Base-by-base conservation (phyloP, 2,113 vertebrate species). In the Isichthys henryi region DNA sequence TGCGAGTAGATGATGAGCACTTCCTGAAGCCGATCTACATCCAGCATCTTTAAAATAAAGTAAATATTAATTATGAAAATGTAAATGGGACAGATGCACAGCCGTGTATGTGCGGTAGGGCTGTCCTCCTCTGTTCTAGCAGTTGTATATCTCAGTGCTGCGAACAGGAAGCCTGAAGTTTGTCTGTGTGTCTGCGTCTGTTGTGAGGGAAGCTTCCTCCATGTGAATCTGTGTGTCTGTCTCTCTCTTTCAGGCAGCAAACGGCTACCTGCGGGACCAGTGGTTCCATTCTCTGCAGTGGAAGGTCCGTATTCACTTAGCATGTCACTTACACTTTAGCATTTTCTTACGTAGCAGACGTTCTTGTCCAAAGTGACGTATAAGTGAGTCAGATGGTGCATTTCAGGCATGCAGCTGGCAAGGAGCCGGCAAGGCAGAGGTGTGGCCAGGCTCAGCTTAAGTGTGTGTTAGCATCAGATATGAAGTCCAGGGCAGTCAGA, bases 281-380 rank as follows among this genome's bases (percentile, higher is more conserved):
- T 99, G 98, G 98, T 99, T 99, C 96, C 98, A 99, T 94, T 99
- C 98, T 45, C 95, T 99, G 91, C 98, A 99, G 95, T 99, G 98
- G 98, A 99, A 99, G 98, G 98, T 84, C 10, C 19, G 1, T n/a
- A 0, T 84, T 27, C 43, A 13, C n/a, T n/a, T 91, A 91, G 58
- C 23, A 56, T 62, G 84, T n/a, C n/a, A n/a, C n/a, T n/a, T n/a
- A n/a, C n/a, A n/a, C n/a, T n/a, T n/a, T 1, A 87, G 90, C 89
- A 88, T 66, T 27, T 11, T 3, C 23, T 70, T 70, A 5, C n/a
- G 10, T 31, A 31, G 62, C n/a, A 4, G 27, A 70, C n/a, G 10
- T 27, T 70, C 62, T 31, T 70, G 62, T 70, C 62, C 62, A 70
- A 13, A 13, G 62, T 70, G 27, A 70, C 3, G 27, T 27, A 11